Conservation (phyloP, 2,888 invertebrate species). For the Apodemia zela region DNA sequence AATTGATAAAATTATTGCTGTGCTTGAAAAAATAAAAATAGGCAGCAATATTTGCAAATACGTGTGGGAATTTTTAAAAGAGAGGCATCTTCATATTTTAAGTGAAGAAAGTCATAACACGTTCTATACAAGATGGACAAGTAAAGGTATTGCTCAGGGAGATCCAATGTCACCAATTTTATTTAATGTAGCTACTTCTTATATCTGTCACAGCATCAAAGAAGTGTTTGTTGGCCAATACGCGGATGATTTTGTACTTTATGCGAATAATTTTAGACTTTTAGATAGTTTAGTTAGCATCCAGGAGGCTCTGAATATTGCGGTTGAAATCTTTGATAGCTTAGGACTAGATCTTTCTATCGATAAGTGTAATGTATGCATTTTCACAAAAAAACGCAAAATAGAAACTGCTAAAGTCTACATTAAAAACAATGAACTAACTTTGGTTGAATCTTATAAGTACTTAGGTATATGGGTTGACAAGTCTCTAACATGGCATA, state of each 20-base stretch:
- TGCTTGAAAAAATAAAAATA: too few species aligned
- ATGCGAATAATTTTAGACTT: neutral
- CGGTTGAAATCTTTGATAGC: neutral
- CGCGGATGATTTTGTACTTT: neutral
- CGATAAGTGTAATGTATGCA: neutral
- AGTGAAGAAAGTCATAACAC: neutral
- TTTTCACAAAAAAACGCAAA: too few species aligned
- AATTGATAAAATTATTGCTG: too few species aligned
- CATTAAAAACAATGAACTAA: too few species aligned
- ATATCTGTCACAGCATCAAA: neutral
- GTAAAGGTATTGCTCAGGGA: neutral
- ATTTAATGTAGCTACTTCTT: slow-evolving; percentile 1
- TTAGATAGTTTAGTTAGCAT: neutral
- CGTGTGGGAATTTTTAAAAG: too few species aligned
- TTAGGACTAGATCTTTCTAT: neutral
- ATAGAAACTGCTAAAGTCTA: too few species aligned
- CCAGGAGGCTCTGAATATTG: neutral
- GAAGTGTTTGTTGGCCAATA: neutral
- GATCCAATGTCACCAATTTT: neutral
- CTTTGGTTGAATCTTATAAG: too few species aligned
- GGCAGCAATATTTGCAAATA: too few species aligned
- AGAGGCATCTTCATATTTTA: neutral
- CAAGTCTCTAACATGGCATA: too few species aligned
- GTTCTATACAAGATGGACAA: neutral
- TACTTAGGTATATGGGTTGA: too few species aligned